Evolutionary conservation across 2,797 vertebrate species (phyloP), one percentile per base, ranked within the genome.

Genomic region (Falco novaeseelandiae): DNA sequence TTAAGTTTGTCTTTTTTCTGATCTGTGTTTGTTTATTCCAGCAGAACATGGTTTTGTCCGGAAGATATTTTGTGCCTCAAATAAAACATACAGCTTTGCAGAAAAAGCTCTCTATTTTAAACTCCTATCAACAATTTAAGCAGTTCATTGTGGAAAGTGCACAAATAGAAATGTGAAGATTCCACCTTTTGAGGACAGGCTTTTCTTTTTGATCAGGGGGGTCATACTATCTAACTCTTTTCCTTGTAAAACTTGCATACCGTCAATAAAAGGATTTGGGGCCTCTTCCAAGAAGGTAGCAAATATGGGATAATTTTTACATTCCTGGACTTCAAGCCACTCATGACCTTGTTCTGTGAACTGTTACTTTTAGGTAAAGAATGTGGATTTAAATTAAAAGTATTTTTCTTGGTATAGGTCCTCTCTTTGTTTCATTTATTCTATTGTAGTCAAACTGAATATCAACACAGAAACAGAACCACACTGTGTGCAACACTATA

Each of bases 1-100:
- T 96, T 58, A 80, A 87, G 83, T 92, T 87, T 91, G 54, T 93
- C 63, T 92, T 80, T 92, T 71, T 92, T 97, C 74, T 96, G 89
- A 90, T 96, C 71, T 46, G 0, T 85, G 83, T 91, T 92, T 96
- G 90, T 92, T 96, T 96, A 85, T 67, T 95, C n/a, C 89, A 93
- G 36, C 51, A 93, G 67, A 95, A 89, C 87, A 83, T 89, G 40
- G 46, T 95, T 93, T 92, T 97, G 81, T 96, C 93, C 2, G 0
- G 70, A 85, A 97, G 96, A 92, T 89, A 83, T 91, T 92, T 77
- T 92, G 78, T 91, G 59, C 57, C 81, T 73, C 48, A 20, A 85
- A 87, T 70, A 87, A 96, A 96, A 80, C 82, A 40, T 36, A n/a
- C 9, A 40, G 71, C 72, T 80, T 61, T 83, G 36, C 59, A 95